phyloP scores from a whole-genome alignment of 2,888 invertebrate genomes.

The Fissipunctia ypsillon region DNA sequence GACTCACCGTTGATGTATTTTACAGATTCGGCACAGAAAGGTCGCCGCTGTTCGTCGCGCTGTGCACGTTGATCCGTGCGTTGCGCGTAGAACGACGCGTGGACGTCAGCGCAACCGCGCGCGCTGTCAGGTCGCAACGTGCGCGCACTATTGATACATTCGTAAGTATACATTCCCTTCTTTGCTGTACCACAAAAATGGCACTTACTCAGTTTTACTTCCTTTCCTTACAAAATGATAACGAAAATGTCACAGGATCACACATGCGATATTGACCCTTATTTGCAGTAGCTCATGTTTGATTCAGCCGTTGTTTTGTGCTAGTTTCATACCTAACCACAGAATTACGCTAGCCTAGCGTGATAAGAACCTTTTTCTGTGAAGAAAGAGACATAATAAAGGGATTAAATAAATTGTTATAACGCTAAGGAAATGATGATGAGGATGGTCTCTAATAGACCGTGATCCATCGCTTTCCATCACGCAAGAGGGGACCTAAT shows the following conservation, averaged over 20 bases:
- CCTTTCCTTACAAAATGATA: not conserved
- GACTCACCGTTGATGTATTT: not conserved
- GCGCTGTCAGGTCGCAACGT: conserved; percentile 96
- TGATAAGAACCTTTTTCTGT: not conserved
- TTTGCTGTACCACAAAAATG: not conserved
- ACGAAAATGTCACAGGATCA: not conserved
- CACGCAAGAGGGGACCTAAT: not conserved
- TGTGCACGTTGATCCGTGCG: conserved; percentile 96
- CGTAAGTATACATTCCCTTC: conserved; percentile 89
- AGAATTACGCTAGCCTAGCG: not conserved
- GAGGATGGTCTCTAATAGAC: not conserved
- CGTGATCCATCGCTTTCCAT: not conserved
- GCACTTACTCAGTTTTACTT: not conserved
- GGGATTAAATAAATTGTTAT: no score
- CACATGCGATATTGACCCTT: not conserved
- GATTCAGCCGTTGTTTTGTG: not conserved
- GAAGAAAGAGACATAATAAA: no score
- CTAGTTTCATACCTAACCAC: not conserved
- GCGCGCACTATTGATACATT: conserved; percentile 95
- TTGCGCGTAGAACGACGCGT: conserved; percentile 95
- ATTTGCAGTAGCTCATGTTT: not conserved
- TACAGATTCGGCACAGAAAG: conserved; percentile 93
- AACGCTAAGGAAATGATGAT: no score
- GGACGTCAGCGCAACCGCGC: conserved; percentile 95
- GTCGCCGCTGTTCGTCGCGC: conserved; percentile 96